A percentile compares a stretch with the other conserved stretches of the same genome.
phyloP scores from a whole-genome alignment of 1,140 invertebrate genomes.

The Sesamia nonagrioides region DNA sequence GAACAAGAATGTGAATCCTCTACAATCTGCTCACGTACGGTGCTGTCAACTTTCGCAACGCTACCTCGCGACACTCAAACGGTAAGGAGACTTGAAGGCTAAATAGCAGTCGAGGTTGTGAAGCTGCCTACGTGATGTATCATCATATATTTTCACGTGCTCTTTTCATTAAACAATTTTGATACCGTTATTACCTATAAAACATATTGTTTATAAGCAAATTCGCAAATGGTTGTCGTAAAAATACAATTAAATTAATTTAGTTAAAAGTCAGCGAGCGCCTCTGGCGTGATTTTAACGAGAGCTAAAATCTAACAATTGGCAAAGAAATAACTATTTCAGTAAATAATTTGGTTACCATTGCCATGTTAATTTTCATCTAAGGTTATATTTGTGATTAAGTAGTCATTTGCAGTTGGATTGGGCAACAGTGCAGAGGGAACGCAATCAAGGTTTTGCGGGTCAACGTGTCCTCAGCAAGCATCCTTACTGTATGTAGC shows the following conservation, averaged over 20 bases:
- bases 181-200: background rate
- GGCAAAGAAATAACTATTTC: conserved; percentile 19
- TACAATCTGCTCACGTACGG: conserved; percentile 77
- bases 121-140: conserved; percentile 58
- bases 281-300: background rate
- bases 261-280: background rate
- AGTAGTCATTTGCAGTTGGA: conserved; percentile 44
- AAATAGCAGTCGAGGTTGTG: conserved; percentile 68
- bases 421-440: conserved; percentile 53
- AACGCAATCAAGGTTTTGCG: conserved; percentile 56
- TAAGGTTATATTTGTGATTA: conserved; percentile 52
- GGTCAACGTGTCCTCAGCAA: conserved; percentile 64
- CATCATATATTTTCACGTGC: conserved; percentile 41
- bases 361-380: conserved; percentile 44
- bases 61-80: conserved; percentile 76
- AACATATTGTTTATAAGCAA: conserved; percentile 6
- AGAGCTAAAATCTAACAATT: conserved; percentile 17
- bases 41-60: conserved; percentile 85
- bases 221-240: background rate
- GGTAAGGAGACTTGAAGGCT: conserved; percentile 78
- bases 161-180: background rate
- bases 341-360: conserved; percentile 32
- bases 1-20: conserved; percentile 72
- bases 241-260: conserved; percentile 21
- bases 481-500: conserved; percentile 61